Evolutionary conservation across 2,113 vertebrate genomes (phyloP), one percentile per base, ranked within the genome.

Genomic region (Eulemur macaco): DNA sequence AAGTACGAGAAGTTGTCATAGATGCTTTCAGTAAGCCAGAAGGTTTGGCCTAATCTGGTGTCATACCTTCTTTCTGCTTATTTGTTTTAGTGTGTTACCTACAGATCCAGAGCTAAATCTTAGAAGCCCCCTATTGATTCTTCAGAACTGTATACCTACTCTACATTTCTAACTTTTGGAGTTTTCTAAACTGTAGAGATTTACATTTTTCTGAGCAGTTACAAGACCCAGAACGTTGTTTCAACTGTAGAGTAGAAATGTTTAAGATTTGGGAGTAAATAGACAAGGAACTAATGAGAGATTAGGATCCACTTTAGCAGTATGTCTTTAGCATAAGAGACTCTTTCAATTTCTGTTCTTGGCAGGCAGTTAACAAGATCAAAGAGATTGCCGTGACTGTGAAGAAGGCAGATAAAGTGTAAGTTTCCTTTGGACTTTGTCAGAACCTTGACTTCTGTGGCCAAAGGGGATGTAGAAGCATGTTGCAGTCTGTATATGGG

Each of bases 371-470:
- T 96, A 98, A 96, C 98, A 99, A 99, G 98, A 99, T 99, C 98
- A 99, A 97, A 96, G 99, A 99, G 68, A 99, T 99, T 0, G 98
- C 99, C 0, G 99, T 99, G 74, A 96, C 99, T 0, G 99, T 99
- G 98, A 99, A 99, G 98, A 99, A 99, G 97, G 98, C 99, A 7
- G 98, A 99, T 97, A 99, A 99, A 93, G 98, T 98, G 99, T 99
- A 97, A 99, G 99, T 98, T 81, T 77, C 29, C 14, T 1, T 42
- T 42, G 66, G 80, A 1, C 6, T 56, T 56, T 86, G 66, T 94
- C 29, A 86, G 86, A 87, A 27, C 34, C 50, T 77, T 68, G 31
- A 69, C 58, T 86, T 83, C 71, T 77, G 2, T 54, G 42, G 50
- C 63, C 52, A 84, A 8, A 58, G 20, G 74, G 60, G 63, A 64